Evolutionary conservation across 2,888 invertebrate species (phyloP).

Genomic region (Cepaea hortensis): DNA sequence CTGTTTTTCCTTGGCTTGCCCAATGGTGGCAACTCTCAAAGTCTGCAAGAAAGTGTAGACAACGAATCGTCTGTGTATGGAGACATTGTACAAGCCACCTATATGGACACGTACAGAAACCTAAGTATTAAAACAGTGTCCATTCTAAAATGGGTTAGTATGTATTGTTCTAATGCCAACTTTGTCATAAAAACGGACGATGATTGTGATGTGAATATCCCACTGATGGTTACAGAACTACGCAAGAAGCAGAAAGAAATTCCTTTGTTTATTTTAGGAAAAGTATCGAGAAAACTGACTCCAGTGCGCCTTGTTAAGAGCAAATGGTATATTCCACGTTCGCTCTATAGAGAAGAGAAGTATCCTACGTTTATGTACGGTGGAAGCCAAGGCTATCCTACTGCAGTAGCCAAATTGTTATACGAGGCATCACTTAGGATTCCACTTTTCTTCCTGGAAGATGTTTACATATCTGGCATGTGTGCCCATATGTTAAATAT

Average conservation of each 20-base stretch:
- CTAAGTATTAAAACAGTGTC: constrained; percentile 31
- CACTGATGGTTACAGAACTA: constrained; percentile 33
- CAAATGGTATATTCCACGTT: constrained; percentile 26
- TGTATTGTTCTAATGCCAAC: constrained; percentile 11
- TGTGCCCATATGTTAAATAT: constrained; percentile 23
- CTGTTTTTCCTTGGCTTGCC: constrained; percentile 24
- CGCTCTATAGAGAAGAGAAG: constrained; percentile 24
- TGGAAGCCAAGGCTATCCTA: constrained; percentile 25
- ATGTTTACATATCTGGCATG: constrained; percentile 33
- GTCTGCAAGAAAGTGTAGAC: constrained; percentile 1
- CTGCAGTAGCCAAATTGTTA: constrained; percentile 10
- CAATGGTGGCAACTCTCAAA: neutral
- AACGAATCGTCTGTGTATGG: constrained; percentile 24
- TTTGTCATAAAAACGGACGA: constrained; percentile 28
- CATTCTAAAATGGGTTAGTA: constrained; percentile 26
- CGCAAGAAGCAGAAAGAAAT: neutral
- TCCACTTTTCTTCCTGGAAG: constrained; percentile 24
- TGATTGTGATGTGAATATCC: constrained; percentile 38
- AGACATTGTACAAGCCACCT: constrained; percentile 29
- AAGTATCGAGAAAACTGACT: constrained; percentile 6
- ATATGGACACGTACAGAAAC: constrained; percentile 21
- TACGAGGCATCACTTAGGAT: constrained; percentile 30
- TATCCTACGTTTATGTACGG: constrained; percentile 32
- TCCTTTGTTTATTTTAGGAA: constrained; percentile 27
- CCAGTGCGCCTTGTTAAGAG: neutral